phyloP scores from a whole-genome alignment of 2,113 vertebrate genomes.

The Zonotrichia leucophrys region DNA sequence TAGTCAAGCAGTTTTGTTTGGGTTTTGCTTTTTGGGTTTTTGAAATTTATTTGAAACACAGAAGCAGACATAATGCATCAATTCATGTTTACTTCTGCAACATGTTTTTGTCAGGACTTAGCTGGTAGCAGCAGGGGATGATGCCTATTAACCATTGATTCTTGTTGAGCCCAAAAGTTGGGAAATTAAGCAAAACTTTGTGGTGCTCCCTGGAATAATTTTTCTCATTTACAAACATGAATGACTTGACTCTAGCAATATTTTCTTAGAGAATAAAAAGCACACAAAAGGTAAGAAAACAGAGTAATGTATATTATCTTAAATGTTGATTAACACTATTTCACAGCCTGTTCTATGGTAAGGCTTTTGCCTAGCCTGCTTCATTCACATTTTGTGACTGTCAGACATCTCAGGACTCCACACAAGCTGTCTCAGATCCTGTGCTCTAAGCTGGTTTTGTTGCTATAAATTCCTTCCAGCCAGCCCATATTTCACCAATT shows the following conservation, averaged over 20 bases:
- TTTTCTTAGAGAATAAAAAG: neutral
- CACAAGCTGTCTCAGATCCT: neutral
- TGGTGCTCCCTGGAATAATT: rapidly evolving
- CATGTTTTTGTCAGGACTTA: neutral
- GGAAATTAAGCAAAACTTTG: neutral
- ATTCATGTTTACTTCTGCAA: neutral
- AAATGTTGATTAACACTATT: neutral
- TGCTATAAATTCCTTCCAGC: neutral
- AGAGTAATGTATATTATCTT: neutral
- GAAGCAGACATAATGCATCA: neutral
- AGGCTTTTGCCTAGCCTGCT: neutral
- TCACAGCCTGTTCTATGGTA: neutral
- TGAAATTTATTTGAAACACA: neutral
- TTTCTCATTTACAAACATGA: neutral
- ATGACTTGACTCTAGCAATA: neutral
- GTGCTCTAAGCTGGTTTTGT: neutral
- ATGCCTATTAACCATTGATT: neutral
- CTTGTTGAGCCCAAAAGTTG: neutral
- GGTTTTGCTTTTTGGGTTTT: no score
- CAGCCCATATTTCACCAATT: neutral
- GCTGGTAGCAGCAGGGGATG: neutral
- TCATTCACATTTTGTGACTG: neutral
- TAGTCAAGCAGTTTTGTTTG: neutral
- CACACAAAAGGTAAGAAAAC: neutral
- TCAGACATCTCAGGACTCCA: neutral